These are phyloP conservation scores for Microctonus brassicae DNA, from an alignment of 2,888 invertebrate species.

Conservation along the genomic window DNA sequence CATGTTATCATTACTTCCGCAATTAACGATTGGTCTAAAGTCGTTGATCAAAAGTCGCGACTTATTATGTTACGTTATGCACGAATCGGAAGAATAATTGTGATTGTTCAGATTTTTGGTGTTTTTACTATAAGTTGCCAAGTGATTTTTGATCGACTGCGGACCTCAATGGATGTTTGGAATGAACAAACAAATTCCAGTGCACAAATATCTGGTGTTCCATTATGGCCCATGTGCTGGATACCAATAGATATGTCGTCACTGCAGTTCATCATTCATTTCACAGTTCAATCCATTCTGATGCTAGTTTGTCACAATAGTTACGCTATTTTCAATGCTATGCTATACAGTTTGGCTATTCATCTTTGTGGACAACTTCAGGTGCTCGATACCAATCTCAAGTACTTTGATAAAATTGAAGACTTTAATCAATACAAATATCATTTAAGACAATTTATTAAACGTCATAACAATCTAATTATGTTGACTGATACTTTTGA, in stretches of 20 bases:
- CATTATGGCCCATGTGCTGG: slow-evolving; percentile 29
- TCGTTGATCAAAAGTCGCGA: not conserved
- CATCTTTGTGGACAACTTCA: slow-evolving; percentile 35
- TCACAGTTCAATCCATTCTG: slow-evolving; percentile 21
- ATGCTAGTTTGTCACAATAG: slow-evolving; percentile 2
- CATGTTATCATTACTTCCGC: slow-evolving; percentile 16
- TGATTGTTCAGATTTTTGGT: slow-evolving; percentile 15
- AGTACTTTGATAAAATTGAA: not conserved
- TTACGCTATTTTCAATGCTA: slow-evolving; percentile 24
- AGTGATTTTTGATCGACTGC: slow-evolving; percentile 1
- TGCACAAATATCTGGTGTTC: slow-evolving; percentile 9
- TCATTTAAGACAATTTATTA: not conserved
- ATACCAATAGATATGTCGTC: not conserved
- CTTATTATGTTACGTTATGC: slow-evolving; percentile 25
- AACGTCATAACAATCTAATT: not conserved
- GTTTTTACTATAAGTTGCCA: not conserved
- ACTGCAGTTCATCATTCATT: slow-evolving; percentile 9
- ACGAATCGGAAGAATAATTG: slow-evolving; percentile 21
- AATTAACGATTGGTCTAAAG: slow-evolving; percentile 29
- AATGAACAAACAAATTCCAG: not conserved
- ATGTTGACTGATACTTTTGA: not conserved
- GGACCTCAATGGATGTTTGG: not conserved
- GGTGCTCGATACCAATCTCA: not conserved
- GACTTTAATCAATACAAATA: not conserved
- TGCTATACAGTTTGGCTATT: slow-evolving; percentile 34